These are phyloP conservation scores for Corythornis madagascariensis DNA, from an alignment of 2,113 vertebrate genomes.

Conservation along the genomic window DNA sequence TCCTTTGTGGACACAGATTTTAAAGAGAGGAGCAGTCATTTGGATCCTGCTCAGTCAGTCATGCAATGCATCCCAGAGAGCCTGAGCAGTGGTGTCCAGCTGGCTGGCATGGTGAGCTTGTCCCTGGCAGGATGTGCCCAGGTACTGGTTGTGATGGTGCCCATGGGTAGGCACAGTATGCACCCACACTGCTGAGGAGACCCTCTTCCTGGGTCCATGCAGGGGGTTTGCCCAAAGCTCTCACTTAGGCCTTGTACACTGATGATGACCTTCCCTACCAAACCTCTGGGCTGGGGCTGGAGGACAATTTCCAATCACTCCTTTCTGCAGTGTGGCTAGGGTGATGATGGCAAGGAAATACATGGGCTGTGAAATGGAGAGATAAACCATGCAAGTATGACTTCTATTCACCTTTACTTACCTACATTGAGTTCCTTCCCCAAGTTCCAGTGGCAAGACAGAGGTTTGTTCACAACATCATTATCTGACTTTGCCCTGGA, in stretches of 20 bases:
- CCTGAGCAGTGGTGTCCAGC: not conserved
- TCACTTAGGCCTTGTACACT: not conserved
- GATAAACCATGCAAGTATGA: not conserved
- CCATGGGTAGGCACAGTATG: not conserved
- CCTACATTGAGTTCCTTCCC: not conserved
- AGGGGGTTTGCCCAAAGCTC: not conserved
- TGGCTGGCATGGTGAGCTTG: rapidly evolving
- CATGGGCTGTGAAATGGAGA: not conserved
- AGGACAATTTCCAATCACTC: not conserved
- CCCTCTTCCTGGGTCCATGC: not conserved
- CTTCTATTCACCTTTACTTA: not conserved
- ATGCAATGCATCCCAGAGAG: rapidly evolving
- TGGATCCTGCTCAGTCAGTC: not conserved
- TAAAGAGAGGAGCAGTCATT: not conserved
- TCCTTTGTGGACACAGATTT: not conserved
- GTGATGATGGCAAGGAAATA: not conserved
- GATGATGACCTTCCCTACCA: not conserved
- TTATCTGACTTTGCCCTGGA: not conserved
- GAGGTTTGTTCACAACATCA: not conserved
- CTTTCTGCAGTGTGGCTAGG: not conserved
- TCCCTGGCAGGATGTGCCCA: not conserved
- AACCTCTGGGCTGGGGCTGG: not conserved
- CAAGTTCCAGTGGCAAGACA: not conserved
- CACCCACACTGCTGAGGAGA: not conserved
- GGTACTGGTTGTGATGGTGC: not conserved